Percentiles rank a stretch among this genome's conserved stretches.
Conservation (phyloP, 2,797 vertebrate species). For the Limosa lapponica region DNA sequence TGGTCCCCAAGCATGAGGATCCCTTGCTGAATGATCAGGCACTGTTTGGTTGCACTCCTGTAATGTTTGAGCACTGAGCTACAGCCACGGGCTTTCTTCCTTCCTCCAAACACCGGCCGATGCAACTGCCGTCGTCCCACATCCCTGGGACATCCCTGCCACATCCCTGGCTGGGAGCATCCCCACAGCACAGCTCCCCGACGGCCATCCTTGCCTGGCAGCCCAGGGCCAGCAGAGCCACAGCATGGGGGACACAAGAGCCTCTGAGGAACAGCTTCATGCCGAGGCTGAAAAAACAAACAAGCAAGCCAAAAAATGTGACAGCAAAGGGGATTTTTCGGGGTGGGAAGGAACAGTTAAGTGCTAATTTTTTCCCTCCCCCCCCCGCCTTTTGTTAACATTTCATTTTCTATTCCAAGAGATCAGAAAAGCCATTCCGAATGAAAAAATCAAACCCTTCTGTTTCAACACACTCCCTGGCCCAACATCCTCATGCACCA, state of each 20-base stretch:
- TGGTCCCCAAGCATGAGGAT: accelerated
- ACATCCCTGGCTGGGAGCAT: accelerated
- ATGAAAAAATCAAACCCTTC: slow-evolving; percentile 16
- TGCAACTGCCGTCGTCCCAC: accelerated
- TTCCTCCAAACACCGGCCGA: accelerated
- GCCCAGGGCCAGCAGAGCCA: neutral
- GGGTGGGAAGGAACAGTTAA: neutral
- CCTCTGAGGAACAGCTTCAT: neutral
- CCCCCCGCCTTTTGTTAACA: neutral
- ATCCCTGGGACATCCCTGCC: too few species aligned
- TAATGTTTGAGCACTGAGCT: neutral
- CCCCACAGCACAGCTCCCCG: accelerated
- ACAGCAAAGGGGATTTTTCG: neutral
- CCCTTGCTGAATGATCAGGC: neutral
- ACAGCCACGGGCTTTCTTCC: neutral
- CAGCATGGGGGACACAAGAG: accelerated
- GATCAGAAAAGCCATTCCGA: slow-evolving; percentile 30
- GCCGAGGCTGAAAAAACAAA: neutral
- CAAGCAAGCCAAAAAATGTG: neutral
- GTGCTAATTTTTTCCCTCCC: accelerated
- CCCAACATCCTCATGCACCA: neutral
- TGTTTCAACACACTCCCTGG: neutral
- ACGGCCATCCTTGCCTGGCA: neutral
- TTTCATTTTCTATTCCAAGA: neutral
- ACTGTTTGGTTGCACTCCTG: neutral